Evolutionary conservation across 2,113 vertebrate genomes (phyloP).

Genomic region (Phrynosoma blainvillii): DNA sequence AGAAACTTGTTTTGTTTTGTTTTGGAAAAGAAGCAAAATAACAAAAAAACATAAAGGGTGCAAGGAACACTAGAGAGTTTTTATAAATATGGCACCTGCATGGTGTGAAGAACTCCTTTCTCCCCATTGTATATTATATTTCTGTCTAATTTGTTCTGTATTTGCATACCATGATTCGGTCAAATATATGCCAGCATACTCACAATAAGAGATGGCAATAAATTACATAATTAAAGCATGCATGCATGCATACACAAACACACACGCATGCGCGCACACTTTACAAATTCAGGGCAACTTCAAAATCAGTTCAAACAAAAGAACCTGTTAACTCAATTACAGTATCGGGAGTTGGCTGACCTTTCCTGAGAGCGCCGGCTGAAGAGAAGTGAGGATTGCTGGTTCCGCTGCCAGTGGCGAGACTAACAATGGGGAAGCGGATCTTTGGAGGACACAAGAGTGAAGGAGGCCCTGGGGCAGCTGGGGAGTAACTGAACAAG

Average conservation of each 20-base stretch:
- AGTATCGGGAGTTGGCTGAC: conserved; percentile 60
- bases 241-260: neutral
- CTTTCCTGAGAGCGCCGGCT: conserved; percentile 85
- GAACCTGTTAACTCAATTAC: neutral
- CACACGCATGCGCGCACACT: no score
- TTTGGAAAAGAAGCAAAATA: no score
- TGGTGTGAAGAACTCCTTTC: neutral
- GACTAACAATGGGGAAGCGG: conserved; percentile 82
- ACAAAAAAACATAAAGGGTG: no score
- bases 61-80: neutral
- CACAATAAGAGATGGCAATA: neutral
- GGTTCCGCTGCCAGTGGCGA: conserved; percentile 71
- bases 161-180: neutral
- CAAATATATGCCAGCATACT: neutral
- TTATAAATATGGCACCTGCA: neutral
- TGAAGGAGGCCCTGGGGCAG: conserved; percentile 62
- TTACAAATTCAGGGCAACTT: neutral
- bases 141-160: neutral
- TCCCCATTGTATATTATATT: neutral
- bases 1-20: neutral
- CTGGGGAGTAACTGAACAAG: conserved; percentile 86
- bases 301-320: neutral
- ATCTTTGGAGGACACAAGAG: conserved; percentile 84
- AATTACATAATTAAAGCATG: neutral
- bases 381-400: conserved; percentile 79